phyloP scores from a whole-genome alignment of 2,797 vertebrate genomes.

The Parambassis ranga region DNA sequence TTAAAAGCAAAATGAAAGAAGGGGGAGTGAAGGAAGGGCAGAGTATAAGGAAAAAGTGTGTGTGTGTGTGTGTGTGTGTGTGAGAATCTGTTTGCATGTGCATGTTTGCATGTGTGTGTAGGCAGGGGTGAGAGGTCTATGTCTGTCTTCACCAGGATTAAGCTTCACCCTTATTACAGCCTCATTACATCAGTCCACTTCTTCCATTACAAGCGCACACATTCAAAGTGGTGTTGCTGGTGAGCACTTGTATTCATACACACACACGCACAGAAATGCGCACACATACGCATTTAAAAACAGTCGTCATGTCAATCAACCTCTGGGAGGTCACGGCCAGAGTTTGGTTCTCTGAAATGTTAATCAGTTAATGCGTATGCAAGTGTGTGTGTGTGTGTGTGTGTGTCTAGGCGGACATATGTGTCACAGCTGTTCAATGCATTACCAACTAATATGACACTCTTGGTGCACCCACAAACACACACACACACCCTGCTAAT shows the following conservation, averaged over 20 bases:
- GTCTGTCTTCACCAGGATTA: constrained; percentile 76
- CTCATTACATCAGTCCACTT: constrained; percentile 78
- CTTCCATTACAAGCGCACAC: constrained; percentile 69
- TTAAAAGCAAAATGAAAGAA: not conserved
- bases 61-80: not conserved
- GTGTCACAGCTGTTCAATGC: constrained; percentile 67
- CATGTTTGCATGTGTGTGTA: not conserved
- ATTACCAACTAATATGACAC: constrained; percentile 73
- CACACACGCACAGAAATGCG: not conserved
- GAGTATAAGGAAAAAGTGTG: not conserved
- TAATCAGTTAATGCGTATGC: constrained; percentile 59
- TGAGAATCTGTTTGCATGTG: too few relatives aligned
- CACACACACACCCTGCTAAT: constrained; percentile 59
- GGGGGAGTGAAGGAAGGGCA: not conserved
- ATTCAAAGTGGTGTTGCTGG: constrained; percentile 18
- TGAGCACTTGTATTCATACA: constrained; percentile 8
- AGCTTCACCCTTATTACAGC: constrained; percentile 75
- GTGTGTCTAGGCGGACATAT: constrained; percentile 13
- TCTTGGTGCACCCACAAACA: constrained; percentile 44
- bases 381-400: constrained; percentile 10
- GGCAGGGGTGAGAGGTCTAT: constrained; percentile 50
- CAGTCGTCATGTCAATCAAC: constrained; percentile 53
- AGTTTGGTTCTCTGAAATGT: constrained; percentile 54
- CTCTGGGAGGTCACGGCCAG: constrained; percentile 45
- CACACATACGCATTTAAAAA: constrained; percentile 41